Base-by-base conservation (phyloP, 35 echinoderm and acorn worm species). In the Eucidaris tribuloides region DNA sequence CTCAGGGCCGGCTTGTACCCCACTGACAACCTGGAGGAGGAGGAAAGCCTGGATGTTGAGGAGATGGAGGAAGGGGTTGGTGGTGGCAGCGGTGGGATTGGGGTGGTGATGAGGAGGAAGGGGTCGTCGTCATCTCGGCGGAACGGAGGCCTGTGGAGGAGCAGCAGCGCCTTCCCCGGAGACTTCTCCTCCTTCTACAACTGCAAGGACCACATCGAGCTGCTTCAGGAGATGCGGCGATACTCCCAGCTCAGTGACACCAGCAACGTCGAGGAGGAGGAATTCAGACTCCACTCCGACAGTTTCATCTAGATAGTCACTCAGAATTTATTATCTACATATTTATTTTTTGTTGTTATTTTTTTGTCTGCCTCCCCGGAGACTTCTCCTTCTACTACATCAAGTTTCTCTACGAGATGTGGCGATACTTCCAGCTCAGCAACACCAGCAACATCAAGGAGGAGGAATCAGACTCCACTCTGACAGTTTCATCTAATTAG, bases 181-280 rank as follows among this genome's bases (percentile, higher is more conserved):
- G 68, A 74, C 37, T 24, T 74, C 35, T 42, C 41, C 35, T 74
- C 68, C 7, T 74, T 42, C 68, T 74, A 74, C 34, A 74, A 40
- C 37, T 74, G 68, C 68, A 17, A 40, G 11, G 68, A 74, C 11
- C 68, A 74, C 36, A 74, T 74, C 68, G 44, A 42, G 68, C 19
- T 74, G 68, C 38, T 74, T 40, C 35, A 74, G 24, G 68, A 74
- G 68, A 74, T 74, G 68, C 34, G 68, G 2, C 29, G 68, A 22
- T 74, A 74, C 68, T 74, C 68, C 11, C 68, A 74, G 68, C 37
- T 74, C 35, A 74, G 68, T n/a, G 68, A 74, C 40, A 35, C 33
- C 68, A 5, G 34, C 37, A 74, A 74, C 68, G 34, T 74, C 34
- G 68, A 74, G 20, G 68, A 74, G 37, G 68, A 74, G 37, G 68